Conservation (phyloP, 53 echinoderm and acorn worm species). For the Mesocentrotus franciscanus region DNA sequence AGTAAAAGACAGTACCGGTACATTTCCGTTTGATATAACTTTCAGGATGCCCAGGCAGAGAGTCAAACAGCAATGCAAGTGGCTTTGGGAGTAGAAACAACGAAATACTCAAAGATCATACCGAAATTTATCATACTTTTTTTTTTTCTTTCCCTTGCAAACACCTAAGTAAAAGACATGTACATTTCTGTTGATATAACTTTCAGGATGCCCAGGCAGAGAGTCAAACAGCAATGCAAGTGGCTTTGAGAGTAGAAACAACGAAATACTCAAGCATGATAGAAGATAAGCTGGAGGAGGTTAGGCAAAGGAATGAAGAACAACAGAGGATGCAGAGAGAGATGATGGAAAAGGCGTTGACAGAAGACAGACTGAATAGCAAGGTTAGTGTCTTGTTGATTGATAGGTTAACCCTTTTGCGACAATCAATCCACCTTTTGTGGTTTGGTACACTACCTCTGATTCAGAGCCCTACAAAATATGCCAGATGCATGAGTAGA, state of each 20-base stretch:
- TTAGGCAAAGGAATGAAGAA: slow-evolving; percentile 67
- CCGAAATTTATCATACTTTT: no score
- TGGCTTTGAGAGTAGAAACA: slow-evolving; percentile 76
- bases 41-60: slow-evolving; percentile 73
- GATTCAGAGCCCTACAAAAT: no score
- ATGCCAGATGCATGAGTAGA: no score
- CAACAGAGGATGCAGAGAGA: slow-evolving; percentile 70
- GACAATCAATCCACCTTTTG: no score
- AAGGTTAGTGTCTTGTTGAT: slow-evolving; percentile 63
- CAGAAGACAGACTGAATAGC: slow-evolving; percentile 82
- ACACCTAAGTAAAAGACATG: neutral
- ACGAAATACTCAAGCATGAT: slow-evolving; percentile 73
- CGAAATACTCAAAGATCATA: slow-evolving; percentile 72
- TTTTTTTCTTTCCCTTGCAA: no score
- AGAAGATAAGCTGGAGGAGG: slow-evolving; percentile 69
- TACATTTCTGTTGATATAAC: neutral
- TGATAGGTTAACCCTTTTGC: neutral
- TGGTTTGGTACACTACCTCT: no score
- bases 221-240: slow-evolving; percentile 61
- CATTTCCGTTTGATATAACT: neutral
- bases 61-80: slow-evolving; percentile 63
- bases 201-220: slow-evolving; percentile 73
- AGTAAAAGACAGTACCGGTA: neutral
- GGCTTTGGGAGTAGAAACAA: slow-evolving; percentile 76
- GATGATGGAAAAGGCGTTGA: slow-evolving; percentile 74